Percentiles rank a stretch among this genome's conserved stretches.
phyloP scores from a whole-genome alignment of 2,888 invertebrate genomes.

The Drosophila nigritarsus region DNA sequence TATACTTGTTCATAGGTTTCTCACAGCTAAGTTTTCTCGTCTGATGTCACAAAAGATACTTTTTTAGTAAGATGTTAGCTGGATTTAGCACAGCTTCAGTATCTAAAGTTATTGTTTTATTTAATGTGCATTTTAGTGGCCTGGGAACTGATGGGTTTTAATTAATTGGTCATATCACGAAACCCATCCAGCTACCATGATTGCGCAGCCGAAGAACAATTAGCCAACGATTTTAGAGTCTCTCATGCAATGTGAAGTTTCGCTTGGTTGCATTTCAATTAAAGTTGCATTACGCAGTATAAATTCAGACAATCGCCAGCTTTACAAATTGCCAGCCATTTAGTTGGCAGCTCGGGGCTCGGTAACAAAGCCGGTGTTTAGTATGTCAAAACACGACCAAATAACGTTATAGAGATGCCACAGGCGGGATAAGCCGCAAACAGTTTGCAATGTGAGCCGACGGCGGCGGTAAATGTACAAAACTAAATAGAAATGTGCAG shows the following conservation, averaged over 20 bases:
- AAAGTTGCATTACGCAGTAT: constrained; percentile 55
- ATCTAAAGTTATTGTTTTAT: background rate
- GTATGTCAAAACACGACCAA: constrained; percentile 23
- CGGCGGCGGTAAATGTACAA: constrained; percentile 49
- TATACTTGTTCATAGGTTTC: background rate
- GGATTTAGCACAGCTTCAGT: background rate
- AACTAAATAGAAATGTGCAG: constrained; percentile 76
- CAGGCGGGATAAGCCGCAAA: constrained; percentile 63
- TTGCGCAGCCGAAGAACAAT: constrained; percentile 46
- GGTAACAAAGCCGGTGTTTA: constrained; percentile 44
- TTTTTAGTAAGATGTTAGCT: background rate
- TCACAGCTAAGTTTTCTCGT: background rate
- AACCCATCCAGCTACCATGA: constrained; percentile 20
- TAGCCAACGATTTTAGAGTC: constrained; percentile 33
- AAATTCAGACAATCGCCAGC: constrained; percentile 59
- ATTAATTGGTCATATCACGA: constrained; percentile 14
- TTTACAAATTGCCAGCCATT: constrained; percentile 69
- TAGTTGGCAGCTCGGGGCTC: constrained; percentile 3
- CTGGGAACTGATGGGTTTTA: background rate
- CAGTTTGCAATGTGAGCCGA: constrained; percentile 62
- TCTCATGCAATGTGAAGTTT: constrained; percentile 25
- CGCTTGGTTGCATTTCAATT: constrained; percentile 73
- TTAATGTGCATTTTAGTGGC: background rate
- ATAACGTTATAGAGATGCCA: constrained; percentile 26
- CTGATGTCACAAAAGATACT: too few species aligned